phyloP scores from a whole-genome alignment of 2,888 invertebrate species.

The Scaptomyza reducta region DNA sequence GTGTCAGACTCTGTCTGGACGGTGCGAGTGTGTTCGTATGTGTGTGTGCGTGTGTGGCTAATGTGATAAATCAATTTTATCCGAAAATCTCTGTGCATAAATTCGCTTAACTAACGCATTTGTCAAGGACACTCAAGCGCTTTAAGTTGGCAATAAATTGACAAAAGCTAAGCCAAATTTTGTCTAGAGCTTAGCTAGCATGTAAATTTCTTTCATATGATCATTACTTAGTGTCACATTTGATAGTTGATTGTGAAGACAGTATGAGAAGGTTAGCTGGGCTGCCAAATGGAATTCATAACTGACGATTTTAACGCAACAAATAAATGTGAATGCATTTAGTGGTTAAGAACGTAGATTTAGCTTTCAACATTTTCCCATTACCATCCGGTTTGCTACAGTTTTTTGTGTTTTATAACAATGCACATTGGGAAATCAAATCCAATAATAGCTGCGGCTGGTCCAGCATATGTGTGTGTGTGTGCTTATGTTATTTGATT shows the following conservation, averaged over 20 bases:
- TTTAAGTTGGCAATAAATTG: constrained; percentile 50
- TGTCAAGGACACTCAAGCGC: constrained; percentile 45
- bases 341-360: constrained; percentile 11
- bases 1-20: constrained; percentile 4
- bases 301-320: constrained; percentile 30
- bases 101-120: constrained; percentile 65
- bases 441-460: constrained; percentile 44
- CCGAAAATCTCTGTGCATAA: constrained; percentile 58
- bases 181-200: constrained; percentile 2
- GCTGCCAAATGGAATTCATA: constrained; percentile 27
- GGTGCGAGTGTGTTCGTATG: too few species aligned
- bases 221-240: not conserved
- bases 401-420: constrained; percentile 42
- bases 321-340: constrained; percentile 16
- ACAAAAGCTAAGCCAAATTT: constrained; percentile 12
- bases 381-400: constrained; percentile 33
- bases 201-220: constrained; percentile 2
- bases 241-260: not conserved
- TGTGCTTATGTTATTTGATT: constrained; percentile 51
- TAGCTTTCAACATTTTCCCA: constrained; percentile 25
- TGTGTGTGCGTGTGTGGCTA: constrained; percentile 38
- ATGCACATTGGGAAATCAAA: constrained; percentile 64
- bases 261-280: not conserved
- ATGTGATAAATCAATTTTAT: constrained; percentile 69
- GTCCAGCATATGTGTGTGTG: not conserved